These are phyloP conservation scores for Blastomussa wellsi DNA, from an alignment of 92 coral and sea anemone species.

Conservation along the genomic window DNA sequence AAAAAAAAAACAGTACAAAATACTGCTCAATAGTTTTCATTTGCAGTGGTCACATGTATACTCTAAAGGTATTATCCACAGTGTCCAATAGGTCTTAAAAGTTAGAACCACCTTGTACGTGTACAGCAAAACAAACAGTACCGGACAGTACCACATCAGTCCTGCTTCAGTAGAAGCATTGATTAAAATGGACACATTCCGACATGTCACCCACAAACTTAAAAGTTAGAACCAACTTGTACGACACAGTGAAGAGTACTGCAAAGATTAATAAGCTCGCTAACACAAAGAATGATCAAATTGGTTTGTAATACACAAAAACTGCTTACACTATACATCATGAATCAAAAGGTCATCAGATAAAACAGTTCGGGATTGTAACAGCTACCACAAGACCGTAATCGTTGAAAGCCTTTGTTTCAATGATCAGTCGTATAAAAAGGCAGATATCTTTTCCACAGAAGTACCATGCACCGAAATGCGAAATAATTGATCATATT, in stretches of 20 bases:
- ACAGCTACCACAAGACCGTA: neutral
- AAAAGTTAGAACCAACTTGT: too few relatives aligned
- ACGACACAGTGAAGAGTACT: neutral
- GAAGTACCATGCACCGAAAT: neutral
- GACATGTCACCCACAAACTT: neutral
- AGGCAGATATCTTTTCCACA: neutral
- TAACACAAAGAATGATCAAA: neutral
- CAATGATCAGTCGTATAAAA: neutral
- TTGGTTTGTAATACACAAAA: neutral
- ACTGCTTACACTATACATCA: neutral
- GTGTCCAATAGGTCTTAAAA: neutral
- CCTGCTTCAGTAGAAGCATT: too few relatives aligned
- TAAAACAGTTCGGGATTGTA: neutral
- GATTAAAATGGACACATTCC: too few relatives aligned
- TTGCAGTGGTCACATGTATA: neutral
- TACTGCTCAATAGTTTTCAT: neutral
- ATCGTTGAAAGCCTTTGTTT: neutral
- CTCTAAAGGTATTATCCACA: neutral
- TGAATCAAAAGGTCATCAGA: neutral
- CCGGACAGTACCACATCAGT: neutral
- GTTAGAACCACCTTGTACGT: neutral
- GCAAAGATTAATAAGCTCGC: neutral
- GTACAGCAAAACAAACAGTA: neutral
- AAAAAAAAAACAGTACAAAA: neutral
- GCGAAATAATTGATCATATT: neutral